Evolutionary conservation across 2,888 invertebrate genomes (phyloP), one percentile per base, ranked within the genome.

Genomic region (Iphiclides podalirius): DNA sequence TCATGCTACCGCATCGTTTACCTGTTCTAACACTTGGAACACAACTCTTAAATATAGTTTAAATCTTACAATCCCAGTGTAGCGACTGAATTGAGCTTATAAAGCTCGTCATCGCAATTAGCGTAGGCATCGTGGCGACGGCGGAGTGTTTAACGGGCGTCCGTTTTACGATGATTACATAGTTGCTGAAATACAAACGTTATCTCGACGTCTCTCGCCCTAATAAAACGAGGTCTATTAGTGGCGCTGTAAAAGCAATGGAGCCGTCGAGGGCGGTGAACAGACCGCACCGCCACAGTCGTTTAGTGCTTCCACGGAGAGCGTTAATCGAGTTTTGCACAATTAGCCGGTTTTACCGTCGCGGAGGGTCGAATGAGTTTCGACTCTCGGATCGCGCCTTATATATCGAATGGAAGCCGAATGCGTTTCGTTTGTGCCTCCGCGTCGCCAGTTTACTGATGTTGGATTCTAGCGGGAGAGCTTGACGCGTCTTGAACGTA

Each of bases 311-410:
- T 72, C 67, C 53, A 54, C 59, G 52, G 74, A 73, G 73, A 71
- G 79, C 78, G 82, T 81, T 85, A 84, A 85, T 85, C 83, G 81
- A 71, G 80, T 85, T 85, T 80, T 76, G 78, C 76, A 77, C 83
- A 82, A 84, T 86, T 83, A 83, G 81, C 79, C 70, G 72, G 70
- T 77, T 74, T 78, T 75, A 71, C 74, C 69, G 66, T 70, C 72
- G 67, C 67, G 58, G 58, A n/a, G n/a, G n/a, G n/a, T n/a, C n/a
- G n/a, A n/a, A n/a, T n/a, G n/a, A n/a, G n/a, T n/a, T n/a, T n/a
- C n/a, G n/a, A n/a, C n/a, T n/a, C n/a, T n/a, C n/a, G n/a, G n/a
- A n/a, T n/a, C n/a, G n/a, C n/a, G n/a, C n/a, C n/a, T n/a, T n/a
- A n/a, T n/a, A n/a, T n/a, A n/a, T n/a, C n/a, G n/a, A n/a, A n/a